Evolutionary conservation across 1,140 invertebrate species (phyloP), one percentile per base, ranked within the genome.

Genomic region (Trachymyrmex cornetzi): DNA sequence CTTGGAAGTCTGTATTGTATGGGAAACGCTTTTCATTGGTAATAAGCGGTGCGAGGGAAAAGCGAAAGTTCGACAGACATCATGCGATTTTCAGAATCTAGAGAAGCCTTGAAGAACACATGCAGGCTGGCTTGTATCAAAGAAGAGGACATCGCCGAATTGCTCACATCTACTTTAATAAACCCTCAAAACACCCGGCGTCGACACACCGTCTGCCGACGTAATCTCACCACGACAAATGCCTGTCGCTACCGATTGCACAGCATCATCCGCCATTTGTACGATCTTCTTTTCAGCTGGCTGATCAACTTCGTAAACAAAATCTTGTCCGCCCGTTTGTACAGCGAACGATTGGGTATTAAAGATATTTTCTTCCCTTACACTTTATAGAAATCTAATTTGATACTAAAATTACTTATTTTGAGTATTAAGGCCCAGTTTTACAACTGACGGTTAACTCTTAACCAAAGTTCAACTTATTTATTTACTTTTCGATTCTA

Each of bases 211-310:
- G 0, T 22, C 0, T 89, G 91, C 38, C 87, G 91, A 79, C 90
- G 91, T 57, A 79, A 91, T 53, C 82, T 94, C 50, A 63, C 61
- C 16, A 91, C 89, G 6, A n/a, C 71, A 0, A 91, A 93, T 19
- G 91, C 90, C 19, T 94, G 93, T 71, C 89, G 87, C 16, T 91
- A 91, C 19, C 91, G 93, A 69, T 79, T 94, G 64, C 89, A 91
- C 53, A 93, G 92, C 57, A 92, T 94, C 30, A 92, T 93, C 14
- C 88, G 93, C 67, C 89, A 93, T 22, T 86, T 94, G 44, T 94
- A 94, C 63, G 88, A 92, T 48, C 88, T 92, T 66, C 85, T 94
- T 30, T 93, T 94, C 55, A 87, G 90, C 9, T 92, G 92, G 85
- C 81, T 94, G 16, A 87, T 94, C 7, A 88, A 88, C 75, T 84